Evolutionary conservation across 2,888 invertebrate species (phyloP), one percentile per base, ranked within the genome.

Genomic region (Pristionchus fissidentatus): DNA sequence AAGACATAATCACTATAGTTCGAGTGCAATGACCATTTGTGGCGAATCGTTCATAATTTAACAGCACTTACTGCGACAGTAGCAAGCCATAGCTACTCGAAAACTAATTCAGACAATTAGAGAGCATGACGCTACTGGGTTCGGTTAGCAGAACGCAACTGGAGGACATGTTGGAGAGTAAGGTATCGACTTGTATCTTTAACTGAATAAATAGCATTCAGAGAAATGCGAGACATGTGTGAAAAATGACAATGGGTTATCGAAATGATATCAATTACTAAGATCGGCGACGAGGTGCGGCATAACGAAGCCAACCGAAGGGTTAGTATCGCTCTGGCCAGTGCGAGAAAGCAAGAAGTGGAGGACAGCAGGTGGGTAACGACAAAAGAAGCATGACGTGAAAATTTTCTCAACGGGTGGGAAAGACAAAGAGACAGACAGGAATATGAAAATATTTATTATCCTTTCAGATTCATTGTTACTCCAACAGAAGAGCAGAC

Each of bases 401-500:
- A 46, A 0, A 46, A 46, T 46, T 15, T 66, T 15, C n/a, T n/a
- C n/a, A n/a, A n/a, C n/a, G n/a, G n/a, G n/a, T n/a, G n/a, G n/a
- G n/a, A n/a, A n/a, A n/a, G 10, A 49, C 13, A 10, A 49, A 26
- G 22, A 46, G 19, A n/a, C n/a, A 66, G 70, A 32, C 26, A 38
- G 5, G 2, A 5, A 38, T 38, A 15, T 62, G 29, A 62, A 32
- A 29, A 38, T 29, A 43, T 13, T 26, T 3, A n/a, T 29, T 13
- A 13, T 49, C 49, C 13, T 13, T 19, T 10, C n/a, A 75, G 49
- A 26, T 75, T 75, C 35, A 75, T 52, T n/a, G 49, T 75, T 0
- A 49, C 49, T 29, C 75, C 75, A 49, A 49, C 75, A 3, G 49
- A 75, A 49, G 75, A 75, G 49, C 49, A 88, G 92, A 5, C 32